Percentiles rank a stretch among this genome's conserved stretches.
phyloP scores from a whole-genome alignment of 2,797 vertebrate genomes.

The Cyclura pinguis region DNA sequence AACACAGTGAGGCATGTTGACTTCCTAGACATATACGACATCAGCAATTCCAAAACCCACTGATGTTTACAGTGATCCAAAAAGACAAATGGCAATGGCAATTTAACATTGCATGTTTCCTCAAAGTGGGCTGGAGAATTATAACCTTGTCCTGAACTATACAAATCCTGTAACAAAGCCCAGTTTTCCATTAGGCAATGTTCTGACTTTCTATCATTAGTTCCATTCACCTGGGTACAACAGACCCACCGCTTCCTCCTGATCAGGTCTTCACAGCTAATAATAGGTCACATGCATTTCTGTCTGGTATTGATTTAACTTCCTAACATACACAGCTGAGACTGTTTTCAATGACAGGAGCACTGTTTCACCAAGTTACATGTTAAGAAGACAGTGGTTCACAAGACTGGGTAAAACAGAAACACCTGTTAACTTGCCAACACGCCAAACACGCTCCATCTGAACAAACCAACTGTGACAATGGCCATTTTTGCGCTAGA shows the following conservation, averaged over 20 bases:
- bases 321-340: slow-evolving; percentile 62
- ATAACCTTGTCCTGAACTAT: not conserved
- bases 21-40: slow-evolving; percentile 30
- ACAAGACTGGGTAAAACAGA: slow-evolving; percentile 54
- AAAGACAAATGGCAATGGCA: slow-evolving; percentile 3
- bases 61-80: not conserved
- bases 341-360: slow-evolving; percentile 65
- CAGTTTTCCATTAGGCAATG: slow-evolving; percentile 33
- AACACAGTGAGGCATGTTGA: not conserved
- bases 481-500: not conserved
- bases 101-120: slow-evolving; percentile 18
- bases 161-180: not conserved
- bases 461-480: slow-evolving; percentile 48
- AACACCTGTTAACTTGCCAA: slow-evolving; percentile 21
- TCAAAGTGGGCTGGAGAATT: not conserved
- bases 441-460: slow-evolving; percentile 63
- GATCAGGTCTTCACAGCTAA: slow-evolving; percentile 51
- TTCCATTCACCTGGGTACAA: not conserved
- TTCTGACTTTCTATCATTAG: slow-evolving; percentile 13
- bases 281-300: slow-evolving; percentile 43
- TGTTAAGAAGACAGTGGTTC: slow-evolving; percentile 38
- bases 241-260: slow-evolving; percentile 31
- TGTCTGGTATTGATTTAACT: slow-evolving; percentile 56
- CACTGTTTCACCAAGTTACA: slow-evolving; percentile 67
- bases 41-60: slow-evolving; percentile 31